phyloP scores from a whole-genome alignment of 1,140 invertebrate genomes.

The Heliconius hewitsoni region DNA sequence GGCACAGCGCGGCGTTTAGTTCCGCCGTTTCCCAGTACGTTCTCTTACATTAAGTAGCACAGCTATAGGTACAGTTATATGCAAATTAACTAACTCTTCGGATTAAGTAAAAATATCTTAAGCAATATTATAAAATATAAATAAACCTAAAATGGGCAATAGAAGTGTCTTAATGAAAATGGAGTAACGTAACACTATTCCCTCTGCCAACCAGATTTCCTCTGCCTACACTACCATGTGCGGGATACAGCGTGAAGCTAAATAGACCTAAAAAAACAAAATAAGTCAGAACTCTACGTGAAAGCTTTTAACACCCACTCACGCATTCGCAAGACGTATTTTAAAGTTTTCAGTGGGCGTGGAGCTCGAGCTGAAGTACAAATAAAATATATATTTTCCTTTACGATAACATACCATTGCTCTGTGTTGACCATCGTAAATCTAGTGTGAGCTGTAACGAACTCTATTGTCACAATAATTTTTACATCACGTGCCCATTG shows the following conservation, averaged over 20 bases:
- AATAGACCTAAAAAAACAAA: not conserved
- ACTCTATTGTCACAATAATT: conserved; percentile 36
- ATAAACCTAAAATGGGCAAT: not conserved
- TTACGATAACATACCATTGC: conserved; percentile 36
- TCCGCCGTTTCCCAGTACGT: too few species aligned
- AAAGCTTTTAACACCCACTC: conserved; percentile 22
- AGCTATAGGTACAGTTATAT: too few species aligned
- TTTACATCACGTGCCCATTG: conserved; percentile 22
- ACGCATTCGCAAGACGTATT: conserved; percentile 15
- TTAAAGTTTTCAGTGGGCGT: conserved; percentile 33
- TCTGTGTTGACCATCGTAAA: conserved; percentile 36
- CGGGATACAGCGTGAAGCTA: too few species aligned
- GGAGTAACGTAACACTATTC: too few species aligned
- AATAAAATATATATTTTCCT: conserved; percentile 39
- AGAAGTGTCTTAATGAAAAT: too few species aligned
- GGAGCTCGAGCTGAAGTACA: conserved; percentile 14
- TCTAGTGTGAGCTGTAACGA: conserved; percentile 34
- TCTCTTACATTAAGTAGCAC: too few species aligned
- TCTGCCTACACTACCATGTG: too few species aligned
- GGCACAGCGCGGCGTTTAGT: too few species aligned
- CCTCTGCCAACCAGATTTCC: too few species aligned
- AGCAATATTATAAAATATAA: not conserved
- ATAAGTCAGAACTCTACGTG: not conserved
- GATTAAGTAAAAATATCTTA: too few species aligned
- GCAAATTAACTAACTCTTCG: too few species aligned